Conservation (phyloP, 1,140 invertebrate genomes). For the Aphelenchoides avenae region DNA sequence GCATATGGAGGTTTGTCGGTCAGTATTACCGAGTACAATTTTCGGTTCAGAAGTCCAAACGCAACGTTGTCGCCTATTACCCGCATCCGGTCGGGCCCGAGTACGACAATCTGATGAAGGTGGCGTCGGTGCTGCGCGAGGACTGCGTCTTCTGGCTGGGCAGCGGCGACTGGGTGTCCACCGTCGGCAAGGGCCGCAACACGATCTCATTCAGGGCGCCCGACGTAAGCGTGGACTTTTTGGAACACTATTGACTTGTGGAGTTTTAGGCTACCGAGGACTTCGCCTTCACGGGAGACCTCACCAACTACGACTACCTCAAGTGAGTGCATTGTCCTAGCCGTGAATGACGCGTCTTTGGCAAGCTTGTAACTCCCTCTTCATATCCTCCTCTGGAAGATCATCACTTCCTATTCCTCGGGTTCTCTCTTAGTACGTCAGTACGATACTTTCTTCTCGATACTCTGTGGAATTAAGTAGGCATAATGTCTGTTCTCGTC, state of each 20-base stretch:
- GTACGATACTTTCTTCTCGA: too few relatives aligned
- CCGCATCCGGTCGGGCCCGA: conserved; percentile 71
- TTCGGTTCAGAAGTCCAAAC: conserved; percentile 70
- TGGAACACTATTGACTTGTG: conserved; percentile 34
- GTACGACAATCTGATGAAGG: conserved; percentile 69
- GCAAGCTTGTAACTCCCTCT: too few relatives aligned
- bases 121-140: conserved; percentile 71
- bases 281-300: conserved; percentile 59
- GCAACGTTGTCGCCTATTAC: conserved; percentile 89
- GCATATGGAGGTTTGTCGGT: conserved; percentile 39
- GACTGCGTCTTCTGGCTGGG: conserved; percentile 90
- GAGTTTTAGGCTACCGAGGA: conserved; percentile 75
- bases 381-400: too few relatives aligned
- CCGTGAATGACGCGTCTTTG: too few relatives aligned
- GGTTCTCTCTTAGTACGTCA: too few relatives aligned
- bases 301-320: conserved; percentile 55
- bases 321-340: conserved; percentile 23
- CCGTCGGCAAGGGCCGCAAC: conserved; percentile 71
- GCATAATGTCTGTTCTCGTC: too few relatives aligned
- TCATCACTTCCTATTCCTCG: too few relatives aligned
- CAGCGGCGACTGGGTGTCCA: conserved; percentile 72
- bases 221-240: conserved; percentile 15
- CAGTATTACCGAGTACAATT: conserved; percentile 36
- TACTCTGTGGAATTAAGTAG: too few relatives aligned
- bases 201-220: conserved; percentile 73